Evolutionary conservation across 2,888 invertebrate genomes (phyloP), one percentile per base, ranked within the genome.

Genomic region (Melieria crassipennis): DNA sequence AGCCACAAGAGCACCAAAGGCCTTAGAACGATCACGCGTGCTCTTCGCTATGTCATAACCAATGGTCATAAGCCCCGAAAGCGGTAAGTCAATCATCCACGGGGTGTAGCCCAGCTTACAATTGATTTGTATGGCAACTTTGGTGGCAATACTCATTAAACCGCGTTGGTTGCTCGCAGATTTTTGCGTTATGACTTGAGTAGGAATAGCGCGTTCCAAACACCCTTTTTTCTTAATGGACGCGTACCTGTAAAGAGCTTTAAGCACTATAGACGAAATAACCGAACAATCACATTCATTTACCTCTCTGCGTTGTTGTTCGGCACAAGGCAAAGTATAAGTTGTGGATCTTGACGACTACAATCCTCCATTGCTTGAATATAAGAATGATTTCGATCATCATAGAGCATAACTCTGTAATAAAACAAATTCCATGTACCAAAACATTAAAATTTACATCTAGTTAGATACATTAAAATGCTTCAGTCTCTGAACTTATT

Each of bases 81-180:
- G 77, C 0, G 95, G 94, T 47, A 94, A 88, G 0, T 90, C 89
- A 0, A 96, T 89, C 7, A 90, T 88, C 97, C 97, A 98, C 0
- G 97, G 94, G 0, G 94, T 92, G 1, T 97, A 98, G 1, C 98
- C 98, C 52, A 98, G 85, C 88, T 98, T 99, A 82, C 95, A 95
- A 84, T 95, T 95, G 67, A 99, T 90, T 84, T 99, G 98, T 60
- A 98, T 93, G 0, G 94, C 95, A 0, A 99, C 91, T 88, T 98
- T 98, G 0, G 97, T 96, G 0, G 94, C 94, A 58, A 98, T 93
- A 0, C 94, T 93, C 91, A 93, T 92, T 0, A 90, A 88, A 78
- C 82, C 60, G 84, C 83, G 62, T 87, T 78, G 81, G 71, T 82
- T 82, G 42, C 76, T 74, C 4, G 79, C 79, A 0, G 78, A 76